Percentiles rank a stretch among this genome's conserved stretches.
Evolutionary conservation across 2,888 invertebrate species (phyloP).

Genomic region (Bruchidius siliquastri): DNA sequence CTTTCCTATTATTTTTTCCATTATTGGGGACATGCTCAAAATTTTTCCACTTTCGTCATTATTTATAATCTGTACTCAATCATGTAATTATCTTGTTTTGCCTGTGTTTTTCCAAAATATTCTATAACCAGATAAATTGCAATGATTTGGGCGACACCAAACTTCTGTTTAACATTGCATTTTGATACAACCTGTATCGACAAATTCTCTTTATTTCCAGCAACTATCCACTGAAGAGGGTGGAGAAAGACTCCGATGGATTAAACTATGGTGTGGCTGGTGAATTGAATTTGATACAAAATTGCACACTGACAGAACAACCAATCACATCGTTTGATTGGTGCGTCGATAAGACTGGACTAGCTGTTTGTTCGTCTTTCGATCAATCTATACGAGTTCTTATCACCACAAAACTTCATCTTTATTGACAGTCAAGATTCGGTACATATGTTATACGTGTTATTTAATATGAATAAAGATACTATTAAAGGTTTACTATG

Average conservation of each 20-base stretch:
- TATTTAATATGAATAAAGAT: neutral
- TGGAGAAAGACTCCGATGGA: constrained; percentile 66
- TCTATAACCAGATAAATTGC: too few species aligned
- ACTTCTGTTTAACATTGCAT: too few species aligned
- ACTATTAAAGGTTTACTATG: too few species aligned
- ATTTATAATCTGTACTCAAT: too few species aligned
- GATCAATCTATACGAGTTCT: constrained; percentile 86
- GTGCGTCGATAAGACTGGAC: constrained; percentile 84
- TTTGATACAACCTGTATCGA: neutral
- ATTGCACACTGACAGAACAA: constrained; percentile 76
- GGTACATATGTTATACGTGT: neutral
- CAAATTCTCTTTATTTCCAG: constrained; percentile 42
- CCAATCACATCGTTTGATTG: constrained; percentile 88
- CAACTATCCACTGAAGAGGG: constrained; percentile 75
- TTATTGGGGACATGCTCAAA: too few species aligned
- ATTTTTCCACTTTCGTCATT: too few species aligned
- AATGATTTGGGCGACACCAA: too few species aligned
- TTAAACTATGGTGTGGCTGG: constrained; percentile 72
- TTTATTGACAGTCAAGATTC: constrained; percentile 47
- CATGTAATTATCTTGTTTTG: too few species aligned
- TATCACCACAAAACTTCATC: constrained; percentile 82
- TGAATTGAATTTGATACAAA: constrained; percentile 69
- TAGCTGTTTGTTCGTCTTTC: constrained; percentile 85
- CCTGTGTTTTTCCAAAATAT: too few species aligned
- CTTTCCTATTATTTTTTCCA: too few species aligned